Percentiles rank a stretch among this genome's conserved stretches.
Evolutionary conservation across 2,888 invertebrate species (phyloP).

Genomic region (Laspeyria flexula): DNA sequence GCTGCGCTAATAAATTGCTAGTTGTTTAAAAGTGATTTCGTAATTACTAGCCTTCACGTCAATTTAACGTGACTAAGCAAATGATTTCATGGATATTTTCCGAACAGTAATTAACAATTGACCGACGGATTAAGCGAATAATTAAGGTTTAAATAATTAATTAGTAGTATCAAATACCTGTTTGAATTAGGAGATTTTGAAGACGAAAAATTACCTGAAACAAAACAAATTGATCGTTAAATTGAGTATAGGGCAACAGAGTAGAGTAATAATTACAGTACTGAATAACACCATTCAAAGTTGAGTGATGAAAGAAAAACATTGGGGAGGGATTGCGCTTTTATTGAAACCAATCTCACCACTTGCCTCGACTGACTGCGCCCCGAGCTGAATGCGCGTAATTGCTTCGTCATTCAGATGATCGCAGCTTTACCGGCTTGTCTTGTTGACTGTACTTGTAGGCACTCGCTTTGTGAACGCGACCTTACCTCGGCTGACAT

Average conservation of each 20-base stretch:
- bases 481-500: constrained; percentile 71
- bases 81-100: constrained; percentile 12
- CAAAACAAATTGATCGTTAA: constrained; percentile 48
- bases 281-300: constrained; percentile 78
- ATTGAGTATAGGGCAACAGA: constrained; percentile 24
- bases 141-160: constrained; percentile 2
- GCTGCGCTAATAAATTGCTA: constrained; percentile 34
- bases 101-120: constrained; percentile 1
- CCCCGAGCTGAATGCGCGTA: constrained; percentile 78
- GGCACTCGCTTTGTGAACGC: constrained; percentile 73
- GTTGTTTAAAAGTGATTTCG: constrained; percentile 24
- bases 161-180: constrained; percentile 4
- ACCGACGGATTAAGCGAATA: constrained; percentile 1
- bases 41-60: constrained; percentile 20
- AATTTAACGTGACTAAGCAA: constrained; percentile 13
- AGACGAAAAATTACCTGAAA: constrained; percentile 62
- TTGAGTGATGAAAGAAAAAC: constrained; percentile 83
- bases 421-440: constrained; percentile 76
- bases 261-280: constrained; percentile 47
- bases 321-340: constrained; percentile 81
- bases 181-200: constrained; percentile 12
- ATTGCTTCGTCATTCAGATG: constrained; percentile 84
- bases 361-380: constrained; percentile 80
- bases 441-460: constrained; percentile 78
- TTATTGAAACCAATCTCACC: constrained; percentile 85